phyloP scores from a whole-genome alignment of 2,797 vertebrate species.

The Morus bassanus region DNA sequence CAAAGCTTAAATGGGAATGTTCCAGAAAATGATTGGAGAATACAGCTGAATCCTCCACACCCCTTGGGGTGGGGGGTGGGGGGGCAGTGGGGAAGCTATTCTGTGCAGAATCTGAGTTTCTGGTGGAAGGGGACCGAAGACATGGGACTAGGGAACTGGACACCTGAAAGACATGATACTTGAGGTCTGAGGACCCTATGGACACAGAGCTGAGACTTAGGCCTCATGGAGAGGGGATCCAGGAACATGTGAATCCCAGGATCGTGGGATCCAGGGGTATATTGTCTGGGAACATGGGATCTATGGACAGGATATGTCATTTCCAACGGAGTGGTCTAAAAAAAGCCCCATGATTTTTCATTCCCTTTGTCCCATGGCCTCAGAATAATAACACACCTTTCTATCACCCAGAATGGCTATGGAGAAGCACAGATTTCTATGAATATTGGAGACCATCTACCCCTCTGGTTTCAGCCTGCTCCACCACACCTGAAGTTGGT shows the following conservation, averaged over 20 bases:
- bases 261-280: too few species aligned
- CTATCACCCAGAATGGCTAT: not conserved
- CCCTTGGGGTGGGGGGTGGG: too few species aligned
- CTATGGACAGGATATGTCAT: not conserved
- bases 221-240: not conserved
- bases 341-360: not conserved
- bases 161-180: not conserved
- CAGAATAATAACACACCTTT: not conserved
- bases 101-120: not conserved
- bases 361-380: not conserved
- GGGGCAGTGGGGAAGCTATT: not conserved
- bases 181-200: not conserved
- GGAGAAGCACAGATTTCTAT: not conserved
- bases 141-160: not conserved
- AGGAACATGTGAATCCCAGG: not conserved
- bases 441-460: not conserved
- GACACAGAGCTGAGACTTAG: not conserved
- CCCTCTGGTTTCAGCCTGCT: not conserved
- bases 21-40: not conserved
- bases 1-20: not conserved
- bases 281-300: not conserved
- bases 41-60: not conserved
- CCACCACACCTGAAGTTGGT: not conserved
- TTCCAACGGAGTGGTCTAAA: not conserved
- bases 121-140: not conserved